Conservation (phyloP, 2,888 invertebrate species). For the Coleophora flavipennella region DNA sequence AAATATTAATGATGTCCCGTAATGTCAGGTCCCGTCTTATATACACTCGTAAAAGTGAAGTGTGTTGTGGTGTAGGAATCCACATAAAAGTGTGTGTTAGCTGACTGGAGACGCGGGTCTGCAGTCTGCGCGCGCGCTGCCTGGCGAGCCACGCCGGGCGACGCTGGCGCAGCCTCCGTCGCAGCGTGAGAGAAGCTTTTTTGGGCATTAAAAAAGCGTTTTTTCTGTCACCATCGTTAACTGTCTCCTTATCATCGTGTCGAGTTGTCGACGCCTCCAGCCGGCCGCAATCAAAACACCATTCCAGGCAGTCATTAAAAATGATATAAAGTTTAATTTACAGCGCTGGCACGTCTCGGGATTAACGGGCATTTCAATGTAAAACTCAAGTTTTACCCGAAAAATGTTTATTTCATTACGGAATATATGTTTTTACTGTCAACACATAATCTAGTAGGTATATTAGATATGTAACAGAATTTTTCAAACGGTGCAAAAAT, state of each 20-base stretch:
- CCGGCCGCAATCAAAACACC: slow-evolving; percentile 70
- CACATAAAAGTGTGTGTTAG: slow-evolving; percentile 47
- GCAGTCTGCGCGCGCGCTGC: too few species aligned
- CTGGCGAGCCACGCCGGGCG: background rate
- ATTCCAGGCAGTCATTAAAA: slow-evolving; percentile 66
- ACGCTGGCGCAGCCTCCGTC: slow-evolving; percentile 17
- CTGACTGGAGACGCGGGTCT: too few species aligned
- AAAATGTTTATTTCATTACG: slow-evolving; percentile 26
- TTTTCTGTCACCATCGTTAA: slow-evolving; percentile 55
- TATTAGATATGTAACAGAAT: too few species aligned
- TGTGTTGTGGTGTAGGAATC: slow-evolving; percentile 55
- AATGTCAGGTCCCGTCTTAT: slow-evolving; percentile 45
- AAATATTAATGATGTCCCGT: slow-evolving; percentile 51
- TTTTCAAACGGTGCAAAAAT: too few species aligned
- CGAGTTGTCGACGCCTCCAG: slow-evolving; percentile 72
- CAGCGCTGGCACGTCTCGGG: slow-evolving; percentile 49
- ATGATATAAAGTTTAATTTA: slow-evolving; percentile 72
- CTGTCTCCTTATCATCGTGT: slow-evolving; percentile 67
- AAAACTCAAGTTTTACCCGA: slow-evolving; percentile 40
- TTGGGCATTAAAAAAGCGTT: slow-evolving; percentile 60
- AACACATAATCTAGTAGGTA: too few species aligned
- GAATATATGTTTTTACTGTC: slow-evolving; percentile 39
- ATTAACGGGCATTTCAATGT: slow-evolving; percentile 63
- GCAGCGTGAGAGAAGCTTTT: slow-evolving; percentile 42
- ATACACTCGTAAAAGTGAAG: slow-evolving; percentile 55